These are phyloP conservation scores for Pardosa pseudoannulata DNA, from an alignment of 2,888 invertebrate genomes.

Conservation along the genomic window DNA sequence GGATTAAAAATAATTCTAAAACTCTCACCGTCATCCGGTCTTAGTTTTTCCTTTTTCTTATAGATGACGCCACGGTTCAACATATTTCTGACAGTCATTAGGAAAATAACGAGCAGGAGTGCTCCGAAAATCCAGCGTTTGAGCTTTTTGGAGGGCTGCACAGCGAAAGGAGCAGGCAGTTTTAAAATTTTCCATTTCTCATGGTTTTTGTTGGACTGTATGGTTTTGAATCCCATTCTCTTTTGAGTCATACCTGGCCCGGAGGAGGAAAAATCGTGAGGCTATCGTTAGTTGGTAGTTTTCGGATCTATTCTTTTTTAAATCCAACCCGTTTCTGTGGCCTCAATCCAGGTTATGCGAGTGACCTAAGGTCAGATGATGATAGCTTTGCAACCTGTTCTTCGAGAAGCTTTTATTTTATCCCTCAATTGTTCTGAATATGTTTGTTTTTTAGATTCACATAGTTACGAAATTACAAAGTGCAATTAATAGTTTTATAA, in stretches of 20 bases:
- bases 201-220: neutral
- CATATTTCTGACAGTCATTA: neutral
- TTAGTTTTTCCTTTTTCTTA: neutral
- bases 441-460: no score
- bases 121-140: neutral
- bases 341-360: constrained; percentile 27
- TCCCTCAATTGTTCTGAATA: no score
- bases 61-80: constrained; percentile 20
- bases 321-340: constrained; percentile 35
- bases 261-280: neutral
- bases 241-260: neutral
- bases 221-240: neutral
- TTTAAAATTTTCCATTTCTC: neutral
- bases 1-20: neutral
- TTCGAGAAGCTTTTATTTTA: neutral
- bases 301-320: neutral
- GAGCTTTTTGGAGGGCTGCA: neutral
- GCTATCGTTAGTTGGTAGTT: neutral
- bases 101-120: neutral
- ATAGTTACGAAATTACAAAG: no score
- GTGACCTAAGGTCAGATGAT: constrained; percentile 59
- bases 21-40: constrained; percentile 6
- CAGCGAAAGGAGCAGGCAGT: neutral
- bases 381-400: neutral
- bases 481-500: no score